Conservation (phyloP, 2,113 vertebrate genomes). For the Dermatemys mawii region DNA sequence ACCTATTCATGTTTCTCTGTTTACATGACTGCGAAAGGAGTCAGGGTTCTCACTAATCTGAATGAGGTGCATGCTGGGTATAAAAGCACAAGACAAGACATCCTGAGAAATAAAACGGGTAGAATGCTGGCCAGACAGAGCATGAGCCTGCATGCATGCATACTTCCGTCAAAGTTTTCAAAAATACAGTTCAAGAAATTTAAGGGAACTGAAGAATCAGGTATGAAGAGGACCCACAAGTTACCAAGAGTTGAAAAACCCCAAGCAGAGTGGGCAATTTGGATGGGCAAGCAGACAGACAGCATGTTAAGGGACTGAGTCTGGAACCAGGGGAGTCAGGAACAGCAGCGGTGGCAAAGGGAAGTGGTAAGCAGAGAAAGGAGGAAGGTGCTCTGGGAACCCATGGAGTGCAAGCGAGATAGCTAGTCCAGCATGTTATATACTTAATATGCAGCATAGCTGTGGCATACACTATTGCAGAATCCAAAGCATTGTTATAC, state of each 20-base stretch:
- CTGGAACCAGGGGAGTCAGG: neutral
- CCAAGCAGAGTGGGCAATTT: rapidly evolving
- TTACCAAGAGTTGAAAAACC: neutral
- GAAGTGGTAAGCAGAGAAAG: neutral
- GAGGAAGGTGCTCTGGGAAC: neutral
- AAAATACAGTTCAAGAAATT: neutral
- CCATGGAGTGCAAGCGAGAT: neutral
- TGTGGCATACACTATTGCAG: neutral
- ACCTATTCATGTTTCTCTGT: neutral
- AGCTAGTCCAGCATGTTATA: neutral
- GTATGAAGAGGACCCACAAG: neutral
- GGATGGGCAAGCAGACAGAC: neutral
- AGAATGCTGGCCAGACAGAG: neutral
- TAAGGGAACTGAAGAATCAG: neutral
- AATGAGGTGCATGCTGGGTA: neutral
- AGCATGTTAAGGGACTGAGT: neutral
- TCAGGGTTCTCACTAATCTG: rapidly evolving
- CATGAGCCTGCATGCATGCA: too few species aligned
- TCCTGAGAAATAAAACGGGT: neutral
- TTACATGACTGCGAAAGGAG: neutral
- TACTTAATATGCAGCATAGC: neutral
- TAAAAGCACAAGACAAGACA: neutral
- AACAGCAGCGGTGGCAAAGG: neutral
- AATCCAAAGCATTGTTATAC: neutral
- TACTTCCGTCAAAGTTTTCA: neutral